Base-by-base conservation (phyloP, 1,140 invertebrate genomes). In the Drosophila malerkotliana region DNA sequence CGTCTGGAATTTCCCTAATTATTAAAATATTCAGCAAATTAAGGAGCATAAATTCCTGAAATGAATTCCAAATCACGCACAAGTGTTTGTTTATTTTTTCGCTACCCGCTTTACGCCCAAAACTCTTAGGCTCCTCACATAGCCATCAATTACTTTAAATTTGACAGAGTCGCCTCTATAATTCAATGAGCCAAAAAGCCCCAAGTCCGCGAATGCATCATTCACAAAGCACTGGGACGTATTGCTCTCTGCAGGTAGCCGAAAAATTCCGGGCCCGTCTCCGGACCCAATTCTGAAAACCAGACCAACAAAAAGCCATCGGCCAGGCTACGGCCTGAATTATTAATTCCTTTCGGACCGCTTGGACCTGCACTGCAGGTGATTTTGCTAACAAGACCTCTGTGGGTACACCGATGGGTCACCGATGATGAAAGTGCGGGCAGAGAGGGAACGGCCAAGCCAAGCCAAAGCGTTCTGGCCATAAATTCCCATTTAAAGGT, bases 381-480 rank as follows among this genome's bases (percentile, higher is more conserved):
- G 77, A 87, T 84, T 81, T 81, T 59, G 81, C 77, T 84, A 80
- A 84, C 79, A 83, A 75, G 61, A 76, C 62, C 54, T 63, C 67
- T 69, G 63, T 69, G 67, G 39, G 4, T 10, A 44, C 59, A 55
- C 45, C 66, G 52, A 47, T 51, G 82, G 81, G 81, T 84, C 80
- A 84, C 54, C 58, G 44, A 53, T 32, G 54, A 41, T 45, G 77
- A 14, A 59, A 56, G 73, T 32, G 48, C 49, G 39, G 41, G 4
- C 1, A 9, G 30, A 58, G 18, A 24, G 55, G 18, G 59, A 44
- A 52, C 58, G 75, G 57, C 69, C 69, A 67, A 63, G 57, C 69
- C 69, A 67, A 63, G 52, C 67, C 44, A 67, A 28, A 45, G 59
- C 15, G 41, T 18, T 44, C 15, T n/a, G 55, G 72, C 51, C 60